Evolutionary conservation across 2,113 vertebrate genomes (phyloP).

Genomic region (Saguinus midas): DNA sequence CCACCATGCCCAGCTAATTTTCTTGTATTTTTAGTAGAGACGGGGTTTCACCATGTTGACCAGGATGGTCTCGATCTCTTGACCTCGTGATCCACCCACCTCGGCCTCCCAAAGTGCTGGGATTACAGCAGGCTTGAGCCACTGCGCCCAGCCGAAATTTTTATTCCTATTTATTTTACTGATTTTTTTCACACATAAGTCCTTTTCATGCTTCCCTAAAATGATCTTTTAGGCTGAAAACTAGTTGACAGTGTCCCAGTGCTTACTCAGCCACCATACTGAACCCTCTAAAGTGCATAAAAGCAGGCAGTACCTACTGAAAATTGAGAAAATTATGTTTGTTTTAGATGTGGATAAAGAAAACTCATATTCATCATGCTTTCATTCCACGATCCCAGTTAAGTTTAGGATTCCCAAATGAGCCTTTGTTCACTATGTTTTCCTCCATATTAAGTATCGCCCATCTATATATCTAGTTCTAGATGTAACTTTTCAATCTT

Average conservation of each 20-base stretch:
- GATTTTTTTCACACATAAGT: not conserved
- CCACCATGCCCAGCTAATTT: no score
- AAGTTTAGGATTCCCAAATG: not conserved
- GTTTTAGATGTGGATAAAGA: not conserved
- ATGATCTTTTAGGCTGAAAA: not conserved
- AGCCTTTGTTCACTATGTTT: not conserved
- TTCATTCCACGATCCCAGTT: not conserved
- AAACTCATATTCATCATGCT: not conserved
- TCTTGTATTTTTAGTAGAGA: no score
- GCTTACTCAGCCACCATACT: not conserved
- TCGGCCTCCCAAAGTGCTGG: no score
- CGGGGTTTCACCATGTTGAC: no score
- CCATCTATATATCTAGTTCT: not conserved
- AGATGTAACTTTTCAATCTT: not conserved
- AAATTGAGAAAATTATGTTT: not conserved
- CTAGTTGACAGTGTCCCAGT: not conserved
- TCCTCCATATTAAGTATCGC: not conserved
- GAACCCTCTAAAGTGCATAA: not conserved
- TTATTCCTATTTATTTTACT: slow-evolving; percentile 33
- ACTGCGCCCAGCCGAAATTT: not conserved
- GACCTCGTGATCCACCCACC: no score
- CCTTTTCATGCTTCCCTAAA: not conserved
- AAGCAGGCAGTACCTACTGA: not conserved
- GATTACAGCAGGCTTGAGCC: no score
- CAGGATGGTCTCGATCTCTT: no score